phyloP scores from a whole-genome alignment of 2,888 invertebrate genomes.

The Macroteleia sp. region DNA sequence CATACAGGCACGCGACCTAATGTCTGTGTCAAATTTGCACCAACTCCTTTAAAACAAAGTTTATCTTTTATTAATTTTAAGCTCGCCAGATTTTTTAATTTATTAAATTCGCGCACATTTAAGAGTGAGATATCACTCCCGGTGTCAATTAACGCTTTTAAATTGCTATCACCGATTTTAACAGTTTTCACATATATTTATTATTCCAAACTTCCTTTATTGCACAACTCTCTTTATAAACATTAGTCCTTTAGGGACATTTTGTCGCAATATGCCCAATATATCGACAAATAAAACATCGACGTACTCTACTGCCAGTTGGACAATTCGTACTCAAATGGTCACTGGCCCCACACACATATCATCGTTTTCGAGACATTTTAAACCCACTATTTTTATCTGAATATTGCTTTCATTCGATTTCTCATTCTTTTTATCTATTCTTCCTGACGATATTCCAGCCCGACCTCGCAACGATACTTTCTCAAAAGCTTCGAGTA shows the following conservation, averaged over 20 bases:
- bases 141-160: neutral
- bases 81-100: neutral
- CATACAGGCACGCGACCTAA: no score
- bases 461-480: neutral
- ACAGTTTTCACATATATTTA: neutral
- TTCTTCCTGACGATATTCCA: neutral
- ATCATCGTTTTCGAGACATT: neutral
- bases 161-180: neutral
- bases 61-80: neutral
- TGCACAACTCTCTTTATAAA: neutral
- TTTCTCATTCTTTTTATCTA: neutral
- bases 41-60: no score
- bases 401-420: neutral
- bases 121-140: neutral
- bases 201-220: neutral
- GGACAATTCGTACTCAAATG: no score
- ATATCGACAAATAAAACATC: no score
- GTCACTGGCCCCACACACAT: no score
- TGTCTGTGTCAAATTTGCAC: no score
- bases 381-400: neutral
- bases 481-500: neutral
- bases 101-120: neutral
- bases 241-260: neutral
- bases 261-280: neutral
- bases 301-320: no score